These are phyloP conservation scores for Octodonta nipae DNA, from an alignment of 2,888 invertebrate species.

Conservation along the genomic window DNA sequence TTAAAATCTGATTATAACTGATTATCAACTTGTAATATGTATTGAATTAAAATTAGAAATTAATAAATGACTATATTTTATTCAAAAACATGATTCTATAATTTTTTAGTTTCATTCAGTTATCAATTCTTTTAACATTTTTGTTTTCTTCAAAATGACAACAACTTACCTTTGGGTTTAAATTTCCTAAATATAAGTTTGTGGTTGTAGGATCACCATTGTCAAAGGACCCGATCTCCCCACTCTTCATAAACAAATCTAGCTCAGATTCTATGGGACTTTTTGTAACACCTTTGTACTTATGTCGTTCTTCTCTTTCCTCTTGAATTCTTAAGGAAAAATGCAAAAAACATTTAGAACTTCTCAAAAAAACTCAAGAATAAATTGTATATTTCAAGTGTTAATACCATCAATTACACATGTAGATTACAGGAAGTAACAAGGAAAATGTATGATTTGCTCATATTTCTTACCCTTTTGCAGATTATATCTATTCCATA, in stretches of 20 bases:
- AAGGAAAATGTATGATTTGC: background rate
- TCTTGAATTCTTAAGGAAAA: conserved; percentile 71
- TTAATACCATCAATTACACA: no score
- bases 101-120: no score
- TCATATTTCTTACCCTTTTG: no score
- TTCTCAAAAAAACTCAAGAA: conserved; percentile 2
- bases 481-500: no score
- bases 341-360: background rate
- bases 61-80: no score
- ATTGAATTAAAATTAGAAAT: no score
- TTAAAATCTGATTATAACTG: no score
- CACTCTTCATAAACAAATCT: conserved; percentile 33
- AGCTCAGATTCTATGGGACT: conserved; percentile 35
- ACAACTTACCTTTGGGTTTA: conserved; percentile 92
- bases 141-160: no score
- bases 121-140: no score
- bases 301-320: conserved; percentile 89
- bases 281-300: conserved; percentile 64
- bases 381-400: conserved; percentile 1
- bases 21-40: no score
- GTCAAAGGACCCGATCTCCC: conserved; percentile 71
- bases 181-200: conserved; percentile 91
- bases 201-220: conserved; percentile 95
- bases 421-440: no score
- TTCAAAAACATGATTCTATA: no score